Conservation (phyloP, 2,797 vertebrate genomes). For the Bucorvus abyssinicus region DNA sequence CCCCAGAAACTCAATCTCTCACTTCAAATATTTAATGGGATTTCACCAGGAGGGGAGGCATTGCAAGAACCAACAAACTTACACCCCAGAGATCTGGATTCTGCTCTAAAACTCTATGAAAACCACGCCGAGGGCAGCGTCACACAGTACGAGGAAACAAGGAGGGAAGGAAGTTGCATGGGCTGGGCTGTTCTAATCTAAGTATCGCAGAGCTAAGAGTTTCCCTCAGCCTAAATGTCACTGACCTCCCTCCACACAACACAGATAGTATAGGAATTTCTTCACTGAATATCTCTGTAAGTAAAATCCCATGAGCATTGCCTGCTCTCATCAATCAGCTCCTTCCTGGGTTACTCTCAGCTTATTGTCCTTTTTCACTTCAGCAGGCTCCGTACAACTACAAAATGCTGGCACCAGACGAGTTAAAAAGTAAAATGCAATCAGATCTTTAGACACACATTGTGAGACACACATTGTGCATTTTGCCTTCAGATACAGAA, state of each 20-base stretch:
- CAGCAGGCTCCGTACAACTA: not conserved
- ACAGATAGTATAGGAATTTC: not conserved
- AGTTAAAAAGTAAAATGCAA: not conserved
- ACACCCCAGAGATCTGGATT: not conserved
- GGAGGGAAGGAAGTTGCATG: not conserved
- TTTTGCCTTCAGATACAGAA: not conserved
- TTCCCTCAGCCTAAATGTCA: not conserved
- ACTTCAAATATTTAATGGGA: not conserved
- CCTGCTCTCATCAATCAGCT: not conserved
- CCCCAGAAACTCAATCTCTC: not conserved
- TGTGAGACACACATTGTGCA: not conserved
- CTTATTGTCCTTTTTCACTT: not conserved
- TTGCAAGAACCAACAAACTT: not conserved
- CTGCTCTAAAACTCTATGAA: not conserved
- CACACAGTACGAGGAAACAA: accelerated
- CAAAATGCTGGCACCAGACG: not conserved
- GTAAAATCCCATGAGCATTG: not conserved
- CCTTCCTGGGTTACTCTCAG: not conserved
- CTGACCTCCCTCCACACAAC: not conserved
- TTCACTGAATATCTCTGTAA: not conserved
- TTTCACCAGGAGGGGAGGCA: not conserved
- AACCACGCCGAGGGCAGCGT: not conserved
- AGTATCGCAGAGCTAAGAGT: not conserved
- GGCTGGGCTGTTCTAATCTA: not conserved
- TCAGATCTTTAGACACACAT: not conserved